Percentiles rank a stretch among this genome's conserved stretches.
phyloP scores from a whole-genome alignment of 1,140 invertebrate species.

The Orchesella cincta region DNA sequence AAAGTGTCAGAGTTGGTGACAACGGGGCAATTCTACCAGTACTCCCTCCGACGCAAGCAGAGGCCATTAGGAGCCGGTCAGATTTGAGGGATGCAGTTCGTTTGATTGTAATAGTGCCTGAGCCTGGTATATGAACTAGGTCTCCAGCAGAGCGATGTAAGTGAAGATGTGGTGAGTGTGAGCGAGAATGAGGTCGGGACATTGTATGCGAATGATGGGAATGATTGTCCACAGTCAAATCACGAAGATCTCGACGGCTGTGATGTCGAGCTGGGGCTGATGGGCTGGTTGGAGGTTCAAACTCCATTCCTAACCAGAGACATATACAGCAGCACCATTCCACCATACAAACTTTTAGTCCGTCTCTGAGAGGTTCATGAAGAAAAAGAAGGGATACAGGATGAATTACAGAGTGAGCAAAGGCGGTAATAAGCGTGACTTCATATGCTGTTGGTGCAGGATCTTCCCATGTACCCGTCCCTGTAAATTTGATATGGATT shows the following conservation, averaged over 20 bases:
- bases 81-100: conserved; percentile 44
- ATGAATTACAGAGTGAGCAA: conserved; percentile 83
- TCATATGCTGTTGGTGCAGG: conserved; percentile 51
- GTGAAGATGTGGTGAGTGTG: conserved; percentile 30
- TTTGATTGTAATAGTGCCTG: conserved; percentile 38
- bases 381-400: conserved; percentile 77
- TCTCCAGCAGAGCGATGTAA: conserved; percentile 22
- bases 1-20: conserved; percentile 31
- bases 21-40: neutral
- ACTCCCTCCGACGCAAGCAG: neutral
- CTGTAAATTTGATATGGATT: conserved; percentile 3
- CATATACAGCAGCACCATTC: conserved; percentile 51
- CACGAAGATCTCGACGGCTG: conserved; percentile 24
- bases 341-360: conserved; percentile 39
- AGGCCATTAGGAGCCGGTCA: conserved; percentile 31
- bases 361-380: conserved; percentile 59
- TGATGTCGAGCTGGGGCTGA: conserved; percentile 17
- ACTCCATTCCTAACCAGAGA: conserved; percentile 38
- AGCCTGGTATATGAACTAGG: conserved; percentile 25
- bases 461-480: conserved; percentile 53
- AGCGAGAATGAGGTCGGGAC: conserved; percentile 33
- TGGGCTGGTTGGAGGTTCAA: conserved; percentile 6
- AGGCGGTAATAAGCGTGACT: conserved; percentile 81
- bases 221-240: conserved; percentile 34
- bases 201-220: conserved; percentile 34